Evolutionary conservation across 2,113 vertebrate species (phyloP).

Genomic region (Lathamus discolor): DNA sequence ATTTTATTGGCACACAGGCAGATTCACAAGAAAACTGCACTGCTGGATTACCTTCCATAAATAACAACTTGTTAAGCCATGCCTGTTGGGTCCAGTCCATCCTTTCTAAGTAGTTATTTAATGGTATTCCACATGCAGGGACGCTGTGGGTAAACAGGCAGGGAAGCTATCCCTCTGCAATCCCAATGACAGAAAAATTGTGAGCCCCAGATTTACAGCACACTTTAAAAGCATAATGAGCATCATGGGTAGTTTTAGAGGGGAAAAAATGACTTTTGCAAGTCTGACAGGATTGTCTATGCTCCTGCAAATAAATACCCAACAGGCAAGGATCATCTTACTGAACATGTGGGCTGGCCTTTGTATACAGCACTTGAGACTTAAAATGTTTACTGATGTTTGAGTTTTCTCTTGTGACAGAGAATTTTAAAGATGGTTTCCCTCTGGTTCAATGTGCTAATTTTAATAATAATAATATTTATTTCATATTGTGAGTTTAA

Average conservation of each 20-base stretch:
- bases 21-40: neutral
- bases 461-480: neutral
- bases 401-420: neutral
- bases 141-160: neutral
- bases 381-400: neutral
- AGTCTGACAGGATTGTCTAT: neutral
- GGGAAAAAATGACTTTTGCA: neutral
- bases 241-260: neutral
- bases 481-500: neutral
- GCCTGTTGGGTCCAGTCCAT: neutral
- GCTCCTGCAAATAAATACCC: neutral
- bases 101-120: conserved; percentile 7
- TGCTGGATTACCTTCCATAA: conserved; percentile 15
- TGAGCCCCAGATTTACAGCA: neutral
- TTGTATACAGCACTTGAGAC: neutral
- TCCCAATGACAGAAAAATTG: neutral
- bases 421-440: neutral
- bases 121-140: neutral
- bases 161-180: neutral
- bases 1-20: conserved; percentile 42
- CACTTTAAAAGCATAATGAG: neutral
- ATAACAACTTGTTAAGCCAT: neutral
- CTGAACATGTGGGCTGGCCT: neutral
- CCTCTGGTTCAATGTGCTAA: neutral
- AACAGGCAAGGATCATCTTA: neutral